A percentile compares a stretch with the other conserved stretches of the same genome.
Conservation (phyloP, 2,113 vertebrate species). For the Hydropotes inermis region DNA sequence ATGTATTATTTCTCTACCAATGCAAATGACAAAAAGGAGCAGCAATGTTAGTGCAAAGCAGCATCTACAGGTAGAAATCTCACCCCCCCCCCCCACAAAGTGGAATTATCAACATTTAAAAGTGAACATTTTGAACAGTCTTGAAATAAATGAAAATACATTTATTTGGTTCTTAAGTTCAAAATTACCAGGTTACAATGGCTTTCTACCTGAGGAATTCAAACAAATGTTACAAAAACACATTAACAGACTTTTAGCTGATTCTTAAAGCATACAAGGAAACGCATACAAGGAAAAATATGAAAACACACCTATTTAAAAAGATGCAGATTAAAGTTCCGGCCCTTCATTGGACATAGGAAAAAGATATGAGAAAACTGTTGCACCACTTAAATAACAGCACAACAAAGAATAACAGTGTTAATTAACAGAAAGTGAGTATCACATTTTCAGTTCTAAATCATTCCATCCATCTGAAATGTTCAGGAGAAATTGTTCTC, state of each 20-base stretch:
- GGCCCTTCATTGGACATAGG: background rate
- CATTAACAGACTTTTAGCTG: constrained; percentile 33
- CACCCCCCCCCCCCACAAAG: background rate
- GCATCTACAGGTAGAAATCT: constrained; percentile 26
- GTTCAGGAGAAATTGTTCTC: constrained; percentile 15
- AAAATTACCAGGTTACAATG: constrained; percentile 23
- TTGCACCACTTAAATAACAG: constrained; percentile 12
- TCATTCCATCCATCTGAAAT: constrained; percentile 45
- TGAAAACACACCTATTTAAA: constrained; percentile 31
- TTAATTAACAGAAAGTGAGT: constrained; percentile 17
- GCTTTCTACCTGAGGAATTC: constrained; percentile 63
- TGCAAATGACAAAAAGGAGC: constrained; percentile 9
- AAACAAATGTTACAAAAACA: constrained; percentile 54
- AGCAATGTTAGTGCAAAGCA: constrained; percentile 44
- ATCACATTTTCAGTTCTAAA: background rate
- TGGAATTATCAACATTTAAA: constrained; percentile 45
- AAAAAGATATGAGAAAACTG: constrained; percentile 39
- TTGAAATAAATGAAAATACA: constrained; percentile 65
- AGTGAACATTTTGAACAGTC: constrained; percentile 38
- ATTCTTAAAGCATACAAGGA: constrained; percentile 47
- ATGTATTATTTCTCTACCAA: constrained; percentile 54
- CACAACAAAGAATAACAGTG: constrained; percentile 1
- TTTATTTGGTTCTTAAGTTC: constrained; percentile 59
- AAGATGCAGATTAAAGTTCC: constrained; percentile 2
- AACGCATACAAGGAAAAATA: constrained; percentile 31